These are phyloP conservation scores for Osmerus mordax DNA, from an alignment of 2,113 vertebrate genomes.

Conservation along the genomic window DNA sequence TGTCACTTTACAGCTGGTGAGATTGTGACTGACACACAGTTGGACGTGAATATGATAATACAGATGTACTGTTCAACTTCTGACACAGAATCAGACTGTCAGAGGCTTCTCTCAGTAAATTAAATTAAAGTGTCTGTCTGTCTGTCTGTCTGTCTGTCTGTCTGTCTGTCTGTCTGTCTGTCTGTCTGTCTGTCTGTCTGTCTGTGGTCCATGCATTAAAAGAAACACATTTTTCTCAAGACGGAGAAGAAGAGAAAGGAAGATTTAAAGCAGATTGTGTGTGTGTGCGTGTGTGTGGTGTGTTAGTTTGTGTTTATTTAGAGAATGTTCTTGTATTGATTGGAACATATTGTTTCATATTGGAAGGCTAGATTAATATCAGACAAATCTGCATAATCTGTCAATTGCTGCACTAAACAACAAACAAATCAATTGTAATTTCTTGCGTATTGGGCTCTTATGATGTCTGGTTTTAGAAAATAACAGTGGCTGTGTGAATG, in stretches of 20 bases:
- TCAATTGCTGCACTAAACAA: slow-evolving; percentile 4
- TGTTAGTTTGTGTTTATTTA: too few species aligned
- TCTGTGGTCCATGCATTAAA: slow-evolving; percentile 50
- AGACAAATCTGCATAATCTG: slow-evolving; percentile 14
- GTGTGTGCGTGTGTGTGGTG: neutral
- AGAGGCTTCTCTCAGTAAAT: slow-evolving; percentile 44
- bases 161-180: too few species aligned
- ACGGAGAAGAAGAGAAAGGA: slow-evolving; percentile 4
- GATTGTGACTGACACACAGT: slow-evolving; percentile 44
- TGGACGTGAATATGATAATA: slow-evolving; percentile 27
- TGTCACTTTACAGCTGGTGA: slow-evolving; percentile 31
- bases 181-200: too few species aligned
- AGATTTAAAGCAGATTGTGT: slow-evolving; percentile 15
- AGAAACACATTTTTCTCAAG: slow-evolving; percentile 33
- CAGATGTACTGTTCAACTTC: slow-evolving; percentile 16
- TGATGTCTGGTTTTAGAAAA: slow-evolving; percentile 21
- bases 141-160: too few species aligned
- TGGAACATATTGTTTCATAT: neutral
- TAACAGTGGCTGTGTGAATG: slow-evolving; percentile 16
- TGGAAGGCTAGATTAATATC: neutral
- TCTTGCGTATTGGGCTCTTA: slow-evolving; percentile 18
- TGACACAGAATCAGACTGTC: slow-evolving; percentile 27
- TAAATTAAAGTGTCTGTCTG: slow-evolving; percentile 61
- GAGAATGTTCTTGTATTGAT: too few species aligned
- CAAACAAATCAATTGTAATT: slow-evolving; percentile 37